Percentiles rank a stretch among this genome's conserved stretches.
Evolutionary conservation across 2,888 invertebrate species (phyloP).

Genomic region (Lissonota sp.): DNA sequence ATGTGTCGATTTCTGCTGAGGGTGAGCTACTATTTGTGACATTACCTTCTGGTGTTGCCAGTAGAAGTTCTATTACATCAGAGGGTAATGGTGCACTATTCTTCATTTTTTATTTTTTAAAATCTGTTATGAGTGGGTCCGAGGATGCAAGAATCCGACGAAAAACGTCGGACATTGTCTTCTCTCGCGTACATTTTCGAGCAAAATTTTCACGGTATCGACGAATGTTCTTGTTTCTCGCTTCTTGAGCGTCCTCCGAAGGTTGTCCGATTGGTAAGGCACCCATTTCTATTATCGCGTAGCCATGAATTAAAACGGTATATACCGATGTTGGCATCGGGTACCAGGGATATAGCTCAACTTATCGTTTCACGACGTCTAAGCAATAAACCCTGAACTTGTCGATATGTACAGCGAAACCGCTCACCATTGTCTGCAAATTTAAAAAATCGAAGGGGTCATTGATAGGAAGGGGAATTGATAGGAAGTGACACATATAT

Average conservation of each 20-base stretch:
- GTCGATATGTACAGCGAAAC: slow-evolving; percentile 57
- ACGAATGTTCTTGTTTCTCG: slow-evolving; percentile 9
- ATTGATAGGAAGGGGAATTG: no score
- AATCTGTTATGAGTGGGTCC: slow-evolving; percentile 4
- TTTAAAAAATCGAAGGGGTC: no score
- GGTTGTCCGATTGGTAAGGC: slow-evolving; percentile 3
- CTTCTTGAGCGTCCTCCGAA: slow-evolving; percentile 13
- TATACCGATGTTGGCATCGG: background rate
- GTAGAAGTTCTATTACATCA: slow-evolving; percentile 23
- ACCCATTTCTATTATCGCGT: background rate
- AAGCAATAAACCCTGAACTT: slow-evolving; percentile 32
- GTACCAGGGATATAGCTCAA: slow-evolving; percentile 14
- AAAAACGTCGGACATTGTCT: background rate
- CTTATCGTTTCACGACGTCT: slow-evolving; percentile 1
- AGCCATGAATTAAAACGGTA: slow-evolving; percentile 16
- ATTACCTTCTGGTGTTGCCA: slow-evolving; percentile 9
- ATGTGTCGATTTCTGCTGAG: slow-evolving; percentile 1
- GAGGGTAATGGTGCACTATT: slow-evolving; percentile 15
- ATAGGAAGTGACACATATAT: no score
- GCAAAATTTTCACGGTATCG: slow-evolving; percentile 5
- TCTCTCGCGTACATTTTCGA: slow-evolving; percentile 6
- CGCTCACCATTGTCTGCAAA: slow-evolving; percentile 59
- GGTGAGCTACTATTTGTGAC: slow-evolving; percentile 3
- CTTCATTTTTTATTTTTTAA: slow-evolving; percentile 3
- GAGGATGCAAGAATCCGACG: background rate